A percentile compares a stretch with the other conserved stretches of the same genome.
Conservation (phyloP, 2,888 invertebrate species). For the Griposia aprilina region DNA sequence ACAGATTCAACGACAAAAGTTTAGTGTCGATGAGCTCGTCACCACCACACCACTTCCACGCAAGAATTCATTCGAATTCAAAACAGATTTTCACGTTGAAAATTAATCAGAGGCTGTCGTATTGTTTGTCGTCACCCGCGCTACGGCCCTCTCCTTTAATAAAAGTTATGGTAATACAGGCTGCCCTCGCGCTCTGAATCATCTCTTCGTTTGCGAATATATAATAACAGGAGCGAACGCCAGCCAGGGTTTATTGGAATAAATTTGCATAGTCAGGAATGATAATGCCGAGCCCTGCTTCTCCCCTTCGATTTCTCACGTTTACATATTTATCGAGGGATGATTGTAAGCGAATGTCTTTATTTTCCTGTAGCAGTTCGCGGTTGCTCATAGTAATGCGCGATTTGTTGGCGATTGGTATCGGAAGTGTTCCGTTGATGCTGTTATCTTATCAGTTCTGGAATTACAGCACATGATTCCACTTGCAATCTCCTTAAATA, state of each 20-base stretch:
- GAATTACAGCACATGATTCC: neutral
- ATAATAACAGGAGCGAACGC: conserved; percentile 87
- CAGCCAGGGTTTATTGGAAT: conserved; percentile 89
- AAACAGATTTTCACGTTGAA: conserved; percentile 87
- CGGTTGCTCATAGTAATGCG: conserved; percentile 64
- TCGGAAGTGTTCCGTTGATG: conserved; percentile 23
- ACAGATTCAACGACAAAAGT: conserved; percentile 24
- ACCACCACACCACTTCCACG: conserved; percentile 53
- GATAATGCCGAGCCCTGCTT: conserved; percentile 82
- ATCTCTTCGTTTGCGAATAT: conserved; percentile 90
- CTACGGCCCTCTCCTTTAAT: conserved; percentile 87
- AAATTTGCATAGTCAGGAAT: conserved; percentile 89
- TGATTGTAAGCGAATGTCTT: conserved; percentile 78
- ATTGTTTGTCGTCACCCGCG: conserved; percentile 84
- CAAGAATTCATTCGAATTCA: conserved; percentile 83
- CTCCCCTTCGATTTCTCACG: conserved; percentile 85
- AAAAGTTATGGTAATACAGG: conserved; percentile 89
- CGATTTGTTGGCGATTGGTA: conserved; percentile 40
- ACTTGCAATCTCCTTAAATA: neutral
- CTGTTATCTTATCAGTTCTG: conserved; percentile 13
- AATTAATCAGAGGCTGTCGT: conserved; percentile 86
- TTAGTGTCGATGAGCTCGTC: conserved; percentile 29
- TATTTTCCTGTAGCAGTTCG: conserved; percentile 70
- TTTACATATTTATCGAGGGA: conserved; percentile 89
- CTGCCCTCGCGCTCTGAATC: conserved; percentile 86